phyloP scores from a whole-genome alignment of 2,888 invertebrate genomes.

The Rhaphigaster nebulosa region DNA sequence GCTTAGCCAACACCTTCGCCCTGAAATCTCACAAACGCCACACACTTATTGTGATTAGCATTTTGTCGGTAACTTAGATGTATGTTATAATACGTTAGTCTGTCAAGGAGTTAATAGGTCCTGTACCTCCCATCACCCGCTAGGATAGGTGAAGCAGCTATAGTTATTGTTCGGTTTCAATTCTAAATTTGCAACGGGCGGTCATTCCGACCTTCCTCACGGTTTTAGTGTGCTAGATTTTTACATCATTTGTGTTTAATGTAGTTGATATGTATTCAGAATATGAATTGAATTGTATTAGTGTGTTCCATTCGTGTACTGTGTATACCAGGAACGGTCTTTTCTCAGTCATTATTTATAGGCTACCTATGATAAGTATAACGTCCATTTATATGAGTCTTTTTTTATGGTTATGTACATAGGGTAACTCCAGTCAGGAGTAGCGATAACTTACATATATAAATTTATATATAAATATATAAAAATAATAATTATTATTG shows the following conservation, averaged over 20 bases:
- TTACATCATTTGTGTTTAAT: slow-evolving; percentile 52
- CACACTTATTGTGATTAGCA: slow-evolving; percentile 54
- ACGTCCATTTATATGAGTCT: slow-evolving; percentile 52
- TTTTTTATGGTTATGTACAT: slow-evolving; percentile 57
- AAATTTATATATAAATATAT: slow-evolving; percentile 32
- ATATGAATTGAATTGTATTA: slow-evolving; percentile 38
- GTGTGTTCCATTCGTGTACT: slow-evolving; percentile 40
- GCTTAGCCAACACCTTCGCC: slow-evolving; percentile 32
- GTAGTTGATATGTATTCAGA: slow-evolving; percentile 50
- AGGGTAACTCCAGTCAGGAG: slow-evolving; percentile 11
- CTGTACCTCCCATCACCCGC: slow-evolving; percentile 12
- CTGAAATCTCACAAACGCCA: slow-evolving; percentile 33
- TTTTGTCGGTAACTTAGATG: slow-evolving; percentile 42
- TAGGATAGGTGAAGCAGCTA: slow-evolving; percentile 11
- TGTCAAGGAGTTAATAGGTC: slow-evolving; percentile 18
- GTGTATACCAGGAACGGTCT: slow-evolving; percentile 51
- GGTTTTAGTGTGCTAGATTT: slow-evolving; percentile 51
- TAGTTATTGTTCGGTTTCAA: neutral
- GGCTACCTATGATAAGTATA: slow-evolving; percentile 43
- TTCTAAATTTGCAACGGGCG: slow-evolving; percentile 47
- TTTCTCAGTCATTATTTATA: slow-evolving; percentile 43
- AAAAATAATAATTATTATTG: slow-evolving; percentile 55
- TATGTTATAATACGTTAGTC: slow-evolving; percentile 12
- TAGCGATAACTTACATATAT: slow-evolving; percentile 41
- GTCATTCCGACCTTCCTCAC: neutral